Conservation (phyloP, 2,888 invertebrate species). For the Syritta pipiens region DNA sequence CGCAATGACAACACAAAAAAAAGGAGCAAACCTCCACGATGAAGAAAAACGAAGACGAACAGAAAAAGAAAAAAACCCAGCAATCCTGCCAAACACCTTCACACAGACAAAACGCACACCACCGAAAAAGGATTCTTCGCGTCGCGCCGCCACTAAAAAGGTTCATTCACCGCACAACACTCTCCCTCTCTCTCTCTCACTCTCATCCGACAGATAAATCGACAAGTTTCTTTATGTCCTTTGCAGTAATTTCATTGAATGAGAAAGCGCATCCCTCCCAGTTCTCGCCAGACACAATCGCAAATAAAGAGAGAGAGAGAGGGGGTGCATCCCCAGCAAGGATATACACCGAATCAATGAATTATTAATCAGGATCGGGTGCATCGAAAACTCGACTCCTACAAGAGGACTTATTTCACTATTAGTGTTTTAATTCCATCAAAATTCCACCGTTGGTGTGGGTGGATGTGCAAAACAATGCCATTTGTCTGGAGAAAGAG, state of each 20-base stretch:
- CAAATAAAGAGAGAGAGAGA: not conserved
- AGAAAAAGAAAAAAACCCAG: conserved; percentile 26
- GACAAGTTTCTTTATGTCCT: conserved; percentile 56
- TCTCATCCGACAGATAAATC: conserved; percentile 60
- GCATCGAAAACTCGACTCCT: conserved; percentile 30
- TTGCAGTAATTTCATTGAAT: conserved; percentile 53
- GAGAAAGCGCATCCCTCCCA: not conserved
- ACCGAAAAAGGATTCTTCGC: too few relatives aligned
- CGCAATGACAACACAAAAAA: conserved; percentile 51
- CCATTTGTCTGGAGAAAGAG: not conserved
- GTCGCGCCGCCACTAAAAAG: conserved; percentile 34
- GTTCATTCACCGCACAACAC: conserved; percentile 59
- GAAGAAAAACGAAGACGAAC: too few relatives aligned
- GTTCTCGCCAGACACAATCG: not conserved
- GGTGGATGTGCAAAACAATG: conserved; percentile 8
- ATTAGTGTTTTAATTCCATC: conserved; percentile 47
- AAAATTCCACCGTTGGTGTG: not conserved
- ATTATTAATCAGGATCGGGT: conserved; percentile 39
- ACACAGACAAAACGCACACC: conserved; percentile 34
- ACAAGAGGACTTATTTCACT: conserved; percentile 43
- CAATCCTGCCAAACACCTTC: conserved; percentile 20
- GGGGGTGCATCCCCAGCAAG: not conserved
- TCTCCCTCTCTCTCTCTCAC: too few relatives aligned
- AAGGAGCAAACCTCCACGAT: too few relatives aligned
- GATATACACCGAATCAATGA: conserved; percentile 40